Conservation (phyloP, 2,888 invertebrate species). For the Drosophila silvestris region DNA sequence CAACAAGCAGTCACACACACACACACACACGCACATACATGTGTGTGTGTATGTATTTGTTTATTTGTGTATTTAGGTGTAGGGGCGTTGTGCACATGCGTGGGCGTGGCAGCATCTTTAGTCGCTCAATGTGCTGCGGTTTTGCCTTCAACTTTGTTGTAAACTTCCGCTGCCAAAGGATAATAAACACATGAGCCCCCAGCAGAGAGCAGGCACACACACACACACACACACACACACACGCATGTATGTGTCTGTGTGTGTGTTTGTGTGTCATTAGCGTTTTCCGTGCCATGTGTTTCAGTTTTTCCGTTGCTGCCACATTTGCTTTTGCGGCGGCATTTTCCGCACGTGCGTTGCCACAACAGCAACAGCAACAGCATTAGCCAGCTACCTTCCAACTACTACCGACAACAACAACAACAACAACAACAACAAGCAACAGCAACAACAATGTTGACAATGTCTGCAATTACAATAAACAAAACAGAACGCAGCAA, state of each 20-base stretch:
- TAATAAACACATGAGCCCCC: slow-evolving; percentile 76
- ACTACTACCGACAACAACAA: slow-evolving; percentile 14
- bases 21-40: background rate
- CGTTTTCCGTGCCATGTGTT: slow-evolving; percentile 65
- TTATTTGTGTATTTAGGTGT: slow-evolving; percentile 17
- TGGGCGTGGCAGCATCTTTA: slow-evolving; percentile 63
- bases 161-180: slow-evolving; percentile 75
- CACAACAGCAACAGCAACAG: slow-evolving; percentile 33
- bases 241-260: background rate
- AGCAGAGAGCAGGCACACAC: slow-evolving; percentile 41
- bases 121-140: slow-evolving; percentile 54
- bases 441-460: slow-evolving; percentile 48
- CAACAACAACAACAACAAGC: slow-evolving; percentile 22
- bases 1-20: slow-evolving; percentile 50
- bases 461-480: slow-evolving; percentile 74
- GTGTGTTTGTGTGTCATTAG: slow-evolving; percentile 61
- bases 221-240: background rate
- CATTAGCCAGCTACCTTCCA: slow-evolving; percentile 26
- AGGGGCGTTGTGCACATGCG: slow-evolving; percentile 3
- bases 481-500: slow-evolving; percentile 76
- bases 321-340: slow-evolving; percentile 51
- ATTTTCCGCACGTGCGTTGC: slow-evolving; percentile 60
- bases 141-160: slow-evolving; percentile 57
- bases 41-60: background rate
- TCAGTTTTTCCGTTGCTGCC: slow-evolving; percentile 49